Evolutionary conservation across 1,140 invertebrate genomes (phyloP).

Genomic region (Eupeodes corollae): DNA sequence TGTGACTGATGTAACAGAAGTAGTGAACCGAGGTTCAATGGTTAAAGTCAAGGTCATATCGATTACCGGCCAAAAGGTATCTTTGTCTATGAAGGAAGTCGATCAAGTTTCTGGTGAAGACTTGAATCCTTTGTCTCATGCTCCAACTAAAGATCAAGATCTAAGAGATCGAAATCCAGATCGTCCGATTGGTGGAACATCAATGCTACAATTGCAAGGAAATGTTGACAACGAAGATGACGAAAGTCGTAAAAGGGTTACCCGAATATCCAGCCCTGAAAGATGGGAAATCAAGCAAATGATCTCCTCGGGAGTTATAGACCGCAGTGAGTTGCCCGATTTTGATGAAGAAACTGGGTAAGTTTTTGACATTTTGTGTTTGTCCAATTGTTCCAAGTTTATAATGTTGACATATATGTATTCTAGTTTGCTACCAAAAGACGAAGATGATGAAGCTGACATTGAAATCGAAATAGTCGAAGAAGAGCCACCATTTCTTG

Average conservation of each 20-base stretch:
- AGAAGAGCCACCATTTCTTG: slow-evolving; percentile 93
- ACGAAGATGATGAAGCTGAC: slow-evolving; percentile 91
- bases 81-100: slow-evolving; percentile 97
- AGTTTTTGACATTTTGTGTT: neutral
- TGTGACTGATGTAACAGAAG: slow-evolving; percentile 89
- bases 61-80: slow-evolving; percentile 86
- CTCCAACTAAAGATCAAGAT: slow-evolving; percentile 51
- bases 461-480: slow-evolving; percentile 98
- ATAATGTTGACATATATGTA: neutral
- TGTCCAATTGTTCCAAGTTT: neutral
- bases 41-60: slow-evolving; percentile 89
- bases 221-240: slow-evolving; percentile 65
- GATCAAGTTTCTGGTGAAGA: slow-evolving; percentile 91
- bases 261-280: slow-evolving; percentile 92
- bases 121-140: slow-evolving; percentile 73
- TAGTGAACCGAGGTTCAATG: slow-evolving; percentile 80
- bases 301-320: slow-evolving; percentile 73
- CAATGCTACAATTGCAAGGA: slow-evolving; percentile 54
- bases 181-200: slow-evolving; percentile 51
- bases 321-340: slow-evolving; percentile 80
- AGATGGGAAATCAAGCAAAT: slow-evolving; percentile 83
- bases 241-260: slow-evolving; percentile 66
- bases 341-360: slow-evolving; percentile 80
- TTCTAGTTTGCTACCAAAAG: slow-evolving; percentile 49
- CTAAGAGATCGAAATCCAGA: slow-evolving; percentile 75